Conservation (phyloP, 2,797 vertebrate species). For the Falco columbarius region DNA sequence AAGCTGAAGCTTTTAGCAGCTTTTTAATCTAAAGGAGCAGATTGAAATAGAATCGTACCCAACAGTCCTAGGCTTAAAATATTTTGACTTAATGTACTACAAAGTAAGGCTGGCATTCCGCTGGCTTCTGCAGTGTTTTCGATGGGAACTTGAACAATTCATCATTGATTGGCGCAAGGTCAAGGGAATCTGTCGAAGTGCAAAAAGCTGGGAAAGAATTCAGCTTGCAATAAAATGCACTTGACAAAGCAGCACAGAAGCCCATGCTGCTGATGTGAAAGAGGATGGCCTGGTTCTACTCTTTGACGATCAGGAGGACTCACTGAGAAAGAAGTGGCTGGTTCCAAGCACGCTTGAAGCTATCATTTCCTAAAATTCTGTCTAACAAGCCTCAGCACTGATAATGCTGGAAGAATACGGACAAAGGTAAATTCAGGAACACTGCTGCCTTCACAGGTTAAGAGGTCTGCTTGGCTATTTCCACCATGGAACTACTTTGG, state of each 20-base stretch:
- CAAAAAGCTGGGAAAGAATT: slow-evolving; percentile 32
- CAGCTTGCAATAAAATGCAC: background rate
- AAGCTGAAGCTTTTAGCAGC: slow-evolving; percentile 62
- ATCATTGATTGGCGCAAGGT: slow-evolving; percentile 14
- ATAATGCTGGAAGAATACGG: background rate
- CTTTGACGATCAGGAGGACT: background rate
- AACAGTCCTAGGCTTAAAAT: slow-evolving; percentile 53
- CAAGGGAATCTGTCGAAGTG: background rate
- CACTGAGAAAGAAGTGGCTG: background rate
- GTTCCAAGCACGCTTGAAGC: background rate
- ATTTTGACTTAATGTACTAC: slow-evolving; percentile 34
- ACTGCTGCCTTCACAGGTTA: background rate
- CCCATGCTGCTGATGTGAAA: background rate
- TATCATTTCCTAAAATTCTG: background rate
- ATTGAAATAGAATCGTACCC: slow-evolving; percentile 46
- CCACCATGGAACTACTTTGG: background rate
- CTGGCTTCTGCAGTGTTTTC: background rate
- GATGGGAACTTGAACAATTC: background rate
- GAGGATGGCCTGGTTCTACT: background rate
- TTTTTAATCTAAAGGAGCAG: slow-evolving; percentile 70
- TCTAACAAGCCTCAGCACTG: background rate
- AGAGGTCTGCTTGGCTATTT: background rate
- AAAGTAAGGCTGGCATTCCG: slow-evolving; percentile 9
- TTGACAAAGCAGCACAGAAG: slow-evolving; percentile 23
- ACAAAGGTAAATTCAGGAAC: background rate